Percentiles rank a stretch among this genome's conserved stretches.
phyloP scores from a whole-genome alignment of 2,113 vertebrate genomes.

The Grammomys surdaster region DNA sequence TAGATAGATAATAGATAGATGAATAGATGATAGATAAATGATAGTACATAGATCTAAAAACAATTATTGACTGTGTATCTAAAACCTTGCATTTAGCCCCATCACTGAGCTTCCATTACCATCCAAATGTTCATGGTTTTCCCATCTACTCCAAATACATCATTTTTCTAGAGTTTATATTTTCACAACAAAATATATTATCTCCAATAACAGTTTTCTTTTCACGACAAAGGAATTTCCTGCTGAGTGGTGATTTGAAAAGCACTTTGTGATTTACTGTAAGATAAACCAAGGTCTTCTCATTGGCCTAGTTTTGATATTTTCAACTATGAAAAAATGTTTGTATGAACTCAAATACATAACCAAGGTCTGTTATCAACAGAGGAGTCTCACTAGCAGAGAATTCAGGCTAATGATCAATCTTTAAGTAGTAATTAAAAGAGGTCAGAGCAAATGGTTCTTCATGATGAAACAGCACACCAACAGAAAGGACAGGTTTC shows the following conservation, averaged over 20 bases:
- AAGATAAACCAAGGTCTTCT: background rate
- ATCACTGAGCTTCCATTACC: background rate
- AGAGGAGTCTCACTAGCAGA: background rate
- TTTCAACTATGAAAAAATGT: background rate
- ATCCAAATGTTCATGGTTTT: background rate
- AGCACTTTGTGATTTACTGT: background rate
- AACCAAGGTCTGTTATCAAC: background rate
- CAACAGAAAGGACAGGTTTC: background rate
- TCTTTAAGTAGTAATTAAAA: background rate
- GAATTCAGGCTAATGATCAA: background rate
- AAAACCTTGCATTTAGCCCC: background rate
- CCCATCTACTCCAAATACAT: background rate
- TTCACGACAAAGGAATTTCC: background rate
- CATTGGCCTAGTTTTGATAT: background rate
- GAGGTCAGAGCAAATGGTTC: background rate
- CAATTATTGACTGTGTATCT: background rate
- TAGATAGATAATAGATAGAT: background rate
- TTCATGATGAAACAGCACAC: background rate
- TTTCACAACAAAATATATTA: background rate
- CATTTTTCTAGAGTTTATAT: background rate
- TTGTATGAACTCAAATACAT: background rate
- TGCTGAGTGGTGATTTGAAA: background rate
- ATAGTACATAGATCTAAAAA: background rate
- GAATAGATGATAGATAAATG: background rate
- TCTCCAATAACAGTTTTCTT: background rate